A percentile compares a stretch with the other conserved stretches of the same genome.
phyloP scores from a whole-genome alignment of 2,113 vertebrate species.

The Pogonocichla stellata region DNA sequence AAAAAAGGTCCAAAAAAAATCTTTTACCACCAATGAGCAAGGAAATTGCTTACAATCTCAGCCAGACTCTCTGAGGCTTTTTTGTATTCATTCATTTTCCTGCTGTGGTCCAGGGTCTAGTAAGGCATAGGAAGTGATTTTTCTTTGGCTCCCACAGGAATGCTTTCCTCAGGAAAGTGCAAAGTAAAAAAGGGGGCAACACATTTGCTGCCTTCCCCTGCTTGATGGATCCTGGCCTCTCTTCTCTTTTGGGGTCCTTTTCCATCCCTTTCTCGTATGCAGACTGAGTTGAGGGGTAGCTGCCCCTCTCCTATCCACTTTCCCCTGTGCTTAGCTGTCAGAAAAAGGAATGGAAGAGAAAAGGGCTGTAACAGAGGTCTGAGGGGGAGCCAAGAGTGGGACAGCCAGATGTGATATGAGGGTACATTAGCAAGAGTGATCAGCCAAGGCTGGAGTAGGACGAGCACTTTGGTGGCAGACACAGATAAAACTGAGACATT shows the following conservation, averaged over 20 bases:
- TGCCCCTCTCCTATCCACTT: not conserved
- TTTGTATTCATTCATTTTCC: not conserved
- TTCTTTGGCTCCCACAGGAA: not conserved
- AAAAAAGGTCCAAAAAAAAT: not conserved
- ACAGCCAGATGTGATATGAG: not conserved
- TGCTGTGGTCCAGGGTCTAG: not conserved
- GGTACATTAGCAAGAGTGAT: not conserved
- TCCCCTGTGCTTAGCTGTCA: not conserved
- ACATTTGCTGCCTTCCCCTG: not conserved
- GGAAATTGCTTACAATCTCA: not conserved
- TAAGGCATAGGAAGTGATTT: not conserved
- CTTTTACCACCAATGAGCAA: not conserved
- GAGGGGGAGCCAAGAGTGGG: not conserved
- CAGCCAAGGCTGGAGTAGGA: not conserved
- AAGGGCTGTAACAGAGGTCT: not conserved
- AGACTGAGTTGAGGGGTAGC: not conserved
- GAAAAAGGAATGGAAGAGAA: not conserved
- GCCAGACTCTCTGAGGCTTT: not conserved
- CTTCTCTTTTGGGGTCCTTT: not conserved
- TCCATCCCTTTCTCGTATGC: not conserved
- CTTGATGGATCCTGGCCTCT: rapidly evolving
- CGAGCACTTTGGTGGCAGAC: not conserved
- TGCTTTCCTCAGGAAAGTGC: not conserved
- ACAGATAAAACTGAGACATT: not conserved
- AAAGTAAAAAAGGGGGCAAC: not conserved